A percentile compares a stretch with the other conserved stretches of the same genome.
phyloP scores from a whole-genome alignment of 2,888 invertebrate species.

The Nephrotoma flavescens region DNA sequence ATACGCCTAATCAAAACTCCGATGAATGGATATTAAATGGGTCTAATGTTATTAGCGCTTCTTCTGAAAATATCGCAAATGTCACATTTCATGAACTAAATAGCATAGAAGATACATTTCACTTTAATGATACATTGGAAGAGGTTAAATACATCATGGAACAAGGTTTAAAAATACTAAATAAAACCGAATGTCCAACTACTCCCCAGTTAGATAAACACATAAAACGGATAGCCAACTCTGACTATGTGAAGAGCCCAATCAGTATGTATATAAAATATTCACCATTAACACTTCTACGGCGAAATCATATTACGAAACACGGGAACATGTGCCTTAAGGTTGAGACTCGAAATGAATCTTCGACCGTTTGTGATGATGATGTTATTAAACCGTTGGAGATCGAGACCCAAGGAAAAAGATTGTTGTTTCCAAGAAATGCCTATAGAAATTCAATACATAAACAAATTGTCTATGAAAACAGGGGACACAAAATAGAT shows the following conservation, averaged over 20 bases:
- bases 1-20: not conserved
- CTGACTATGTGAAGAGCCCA: not conserved
- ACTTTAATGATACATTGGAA: constrained; percentile 9
- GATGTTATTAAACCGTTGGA: not conserved
- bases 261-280: not conserved
- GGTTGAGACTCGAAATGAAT: not conserved
- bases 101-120: not conserved
- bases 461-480: not conserved
- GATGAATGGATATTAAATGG: not conserved
- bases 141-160: constrained; percentile 6
- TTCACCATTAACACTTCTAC: not conserved
- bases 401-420: not conserved
- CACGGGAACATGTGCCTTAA: not conserved
- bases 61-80: not conserved
- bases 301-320: not conserved
- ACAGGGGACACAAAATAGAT: not conserved
- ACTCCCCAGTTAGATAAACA: not conserved
- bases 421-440: not conserved
- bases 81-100: not conserved
- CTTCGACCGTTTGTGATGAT: not conserved
- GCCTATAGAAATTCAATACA: not conserved
- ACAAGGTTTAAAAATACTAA: constrained; percentile 2
- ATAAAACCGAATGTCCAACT: not conserved
- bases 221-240: not conserved
- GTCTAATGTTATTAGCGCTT: not conserved